Conservation (phyloP, 2,888 invertebrate genomes). For the Drosophila neoperkinsi region DNA sequence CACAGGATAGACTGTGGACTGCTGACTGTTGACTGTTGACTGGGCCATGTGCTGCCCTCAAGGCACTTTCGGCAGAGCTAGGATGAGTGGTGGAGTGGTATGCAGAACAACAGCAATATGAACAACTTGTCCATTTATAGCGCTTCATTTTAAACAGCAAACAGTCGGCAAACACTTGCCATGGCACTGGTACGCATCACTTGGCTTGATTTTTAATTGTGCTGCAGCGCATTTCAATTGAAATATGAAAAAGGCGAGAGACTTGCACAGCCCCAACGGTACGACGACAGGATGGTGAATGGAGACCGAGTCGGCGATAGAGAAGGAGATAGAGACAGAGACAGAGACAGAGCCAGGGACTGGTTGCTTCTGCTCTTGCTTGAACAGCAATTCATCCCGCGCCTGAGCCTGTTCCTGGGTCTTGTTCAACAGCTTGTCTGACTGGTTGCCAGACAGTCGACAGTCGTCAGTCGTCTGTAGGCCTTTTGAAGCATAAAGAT, state of each 20-base stretch:
- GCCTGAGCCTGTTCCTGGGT: conserved; percentile 6
- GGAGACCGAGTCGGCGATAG: conserved; percentile 1
- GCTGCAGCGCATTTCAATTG: conserved; percentile 69
- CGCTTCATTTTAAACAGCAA: conserved; percentile 66
- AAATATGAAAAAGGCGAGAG: conserved; percentile 57
- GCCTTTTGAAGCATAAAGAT: conserved; percentile 74
- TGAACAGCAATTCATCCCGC: neutral
- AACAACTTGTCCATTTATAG: conserved; percentile 67
- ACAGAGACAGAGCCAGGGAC: neutral
- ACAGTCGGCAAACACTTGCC: conserved; percentile 62
- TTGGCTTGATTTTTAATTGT: conserved; percentile 70
- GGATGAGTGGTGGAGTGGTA: conserved; percentile 6
- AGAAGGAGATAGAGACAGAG: neutral
- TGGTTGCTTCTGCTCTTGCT: conserved; percentile 10
- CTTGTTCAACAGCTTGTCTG: conserved; percentile 60
- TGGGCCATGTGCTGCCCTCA: conserved; percentile 61
- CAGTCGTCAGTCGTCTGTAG: conserved; percentile 44
- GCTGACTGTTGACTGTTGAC: conserved; percentile 49
- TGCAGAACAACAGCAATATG: conserved; percentile 11
- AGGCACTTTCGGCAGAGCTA: conserved; percentile 39
- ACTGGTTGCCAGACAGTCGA: conserved; percentile 53
- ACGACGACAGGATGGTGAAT: conserved; percentile 30
- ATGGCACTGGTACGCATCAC: conserved; percentile 61
- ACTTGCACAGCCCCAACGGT: conserved; percentile 35
- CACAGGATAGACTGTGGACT: conserved; percentile 36